Evolutionary conservation across 23 tunicate species (phyloP).

Genomic region (Ciona savignyi): DNA sequence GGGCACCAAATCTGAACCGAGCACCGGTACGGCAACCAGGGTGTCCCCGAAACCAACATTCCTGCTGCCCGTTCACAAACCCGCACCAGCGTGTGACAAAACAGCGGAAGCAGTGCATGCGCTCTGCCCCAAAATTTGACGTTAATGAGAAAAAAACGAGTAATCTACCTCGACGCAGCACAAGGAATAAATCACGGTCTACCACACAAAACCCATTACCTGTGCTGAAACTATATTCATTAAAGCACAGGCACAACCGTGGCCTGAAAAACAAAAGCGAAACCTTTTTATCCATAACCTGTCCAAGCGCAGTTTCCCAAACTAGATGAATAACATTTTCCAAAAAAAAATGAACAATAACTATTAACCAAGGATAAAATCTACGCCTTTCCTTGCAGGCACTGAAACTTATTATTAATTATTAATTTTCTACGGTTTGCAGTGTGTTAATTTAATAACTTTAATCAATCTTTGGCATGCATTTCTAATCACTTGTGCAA

Average conservation of each 20-base stretch:
- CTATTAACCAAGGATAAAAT: no score
- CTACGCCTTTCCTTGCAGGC: no score
- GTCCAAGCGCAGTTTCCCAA: slow-evolving; percentile 16
- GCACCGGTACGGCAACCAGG: neutral
- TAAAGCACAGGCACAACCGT: slow-evolving; percentile 49
- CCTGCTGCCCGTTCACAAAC: neutral
- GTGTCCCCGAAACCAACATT: neutral
- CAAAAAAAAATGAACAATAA: no score
- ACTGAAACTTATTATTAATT: no score
- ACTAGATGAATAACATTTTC: neutral
- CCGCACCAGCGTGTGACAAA: neutral
- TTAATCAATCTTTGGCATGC: neutral
- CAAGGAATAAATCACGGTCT: neutral
- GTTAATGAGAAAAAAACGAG: neutral
- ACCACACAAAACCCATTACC: slow-evolving; percentile 2
- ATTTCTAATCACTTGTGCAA: neutral
- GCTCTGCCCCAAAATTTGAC: neutral
- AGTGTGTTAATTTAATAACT: neutral
- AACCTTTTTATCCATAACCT: slow-evolving; percentile 31
- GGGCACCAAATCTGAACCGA: neutral
- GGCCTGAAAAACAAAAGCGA: slow-evolving; percentile 16
- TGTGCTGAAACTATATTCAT: slow-evolving; percentile 21
- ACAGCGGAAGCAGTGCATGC: neutral
- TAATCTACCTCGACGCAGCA: neutral
- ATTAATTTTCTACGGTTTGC: no score